phyloP scores from a whole-genome alignment of 2,113 vertebrate genomes.

The Engystomops pustulosus region DNA sequence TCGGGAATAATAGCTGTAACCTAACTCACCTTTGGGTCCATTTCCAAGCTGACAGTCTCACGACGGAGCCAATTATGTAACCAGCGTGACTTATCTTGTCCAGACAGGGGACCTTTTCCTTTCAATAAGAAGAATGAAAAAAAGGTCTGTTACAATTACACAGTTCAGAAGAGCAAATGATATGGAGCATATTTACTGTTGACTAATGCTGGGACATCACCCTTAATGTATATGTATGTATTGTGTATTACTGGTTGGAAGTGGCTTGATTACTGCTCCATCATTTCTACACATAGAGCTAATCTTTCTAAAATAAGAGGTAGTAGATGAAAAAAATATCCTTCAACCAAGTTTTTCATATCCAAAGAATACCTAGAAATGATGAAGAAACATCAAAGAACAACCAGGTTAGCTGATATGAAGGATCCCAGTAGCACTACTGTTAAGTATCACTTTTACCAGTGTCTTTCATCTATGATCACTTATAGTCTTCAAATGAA shows the following conservation, averaged over 20 bases:
- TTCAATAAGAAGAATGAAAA: conserved; percentile 25
- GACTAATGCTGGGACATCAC: neutral
- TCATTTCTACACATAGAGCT: neutral
- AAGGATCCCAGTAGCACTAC: too few relatives aligned
- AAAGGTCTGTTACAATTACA: conserved; percentile 6
- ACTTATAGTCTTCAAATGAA: too few relatives aligned
- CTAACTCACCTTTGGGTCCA: conserved; percentile 54
- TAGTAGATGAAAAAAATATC: too few relatives aligned
- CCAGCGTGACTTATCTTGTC: conserved; percentile 18
- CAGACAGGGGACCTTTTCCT: conserved; percentile 46
- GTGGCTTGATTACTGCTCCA: neutral
- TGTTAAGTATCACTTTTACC: too few relatives aligned
- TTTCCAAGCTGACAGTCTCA: conserved; percentile 26
- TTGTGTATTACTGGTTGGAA: neutral
- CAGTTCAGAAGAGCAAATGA: conserved; percentile 13
- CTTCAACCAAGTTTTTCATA: too few relatives aligned
- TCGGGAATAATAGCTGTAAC: conserved; percentile 23
- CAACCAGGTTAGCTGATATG: too few relatives aligned
- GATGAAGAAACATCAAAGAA: too few relatives aligned
- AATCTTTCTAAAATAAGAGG: neutral
- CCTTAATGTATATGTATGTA: neutral
- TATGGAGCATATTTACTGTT: neutral
- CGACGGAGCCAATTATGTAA: conserved; percentile 49
- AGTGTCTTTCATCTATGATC: too few relatives aligned
- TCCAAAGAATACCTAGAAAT: too few relatives aligned